These are phyloP conservation scores for Tinea semifulvella DNA, from an alignment of 2,888 invertebrate species.

Conservation along the genomic window DNA sequence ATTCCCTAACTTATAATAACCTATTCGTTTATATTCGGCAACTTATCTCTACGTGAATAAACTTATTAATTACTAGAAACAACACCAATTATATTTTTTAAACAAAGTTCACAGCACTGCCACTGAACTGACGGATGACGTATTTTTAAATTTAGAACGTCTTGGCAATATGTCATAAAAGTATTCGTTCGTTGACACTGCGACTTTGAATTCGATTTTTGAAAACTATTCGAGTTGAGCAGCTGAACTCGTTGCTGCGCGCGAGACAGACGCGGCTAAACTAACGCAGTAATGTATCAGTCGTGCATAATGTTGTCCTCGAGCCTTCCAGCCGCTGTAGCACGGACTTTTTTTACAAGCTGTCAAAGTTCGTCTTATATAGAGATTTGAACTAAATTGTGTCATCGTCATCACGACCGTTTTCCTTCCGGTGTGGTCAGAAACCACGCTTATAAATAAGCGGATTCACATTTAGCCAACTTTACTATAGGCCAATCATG, in stretches of 20 bases:
- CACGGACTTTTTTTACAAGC: too few species aligned
- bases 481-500: too few species aligned
- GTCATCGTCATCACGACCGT: too few species aligned
- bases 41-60: background rate
- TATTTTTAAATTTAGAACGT: conserved; percentile 6
- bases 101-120: conserved; percentile 11
- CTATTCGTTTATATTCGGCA: too few species aligned
- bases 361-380: too few species aligned
- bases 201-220: background rate
- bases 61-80: too few species aligned
- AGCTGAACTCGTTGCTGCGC: conserved; percentile 20
- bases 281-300: conserved; percentile 22
- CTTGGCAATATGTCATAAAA: conserved; percentile 11
- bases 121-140: conserved; percentile 10
- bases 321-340: conserved; percentile 1
- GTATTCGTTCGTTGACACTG: conserved; percentile 9
- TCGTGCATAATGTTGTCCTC: conserved; percentile 5
- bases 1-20: too few species aligned
- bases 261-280: conserved; percentile 35
- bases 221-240: background rate
- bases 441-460: too few species aligned
- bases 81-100: too few species aligned
- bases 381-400: too few species aligned
- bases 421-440: too few species aligned
- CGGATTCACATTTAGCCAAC: too few species aligned